Evolutionary conservation across 2,888 invertebrate species (phyloP).

Genomic region (Aethes cnicana): DNA sequence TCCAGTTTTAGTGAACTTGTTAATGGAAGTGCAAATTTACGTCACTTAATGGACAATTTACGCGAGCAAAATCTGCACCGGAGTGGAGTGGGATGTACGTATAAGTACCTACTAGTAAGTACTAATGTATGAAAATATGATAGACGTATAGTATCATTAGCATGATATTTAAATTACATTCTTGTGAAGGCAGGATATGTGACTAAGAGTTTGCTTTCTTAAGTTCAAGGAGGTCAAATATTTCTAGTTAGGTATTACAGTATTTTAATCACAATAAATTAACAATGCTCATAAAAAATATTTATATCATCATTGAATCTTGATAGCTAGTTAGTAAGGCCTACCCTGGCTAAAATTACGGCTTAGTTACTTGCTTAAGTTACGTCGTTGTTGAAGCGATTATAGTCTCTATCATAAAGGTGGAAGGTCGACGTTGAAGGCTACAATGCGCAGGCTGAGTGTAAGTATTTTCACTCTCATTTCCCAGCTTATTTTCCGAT

Average conservation of each 20-base stretch:
- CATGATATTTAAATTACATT: no score
- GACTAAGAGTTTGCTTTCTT: no score
- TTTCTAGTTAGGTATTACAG: no score
- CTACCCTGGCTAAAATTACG: conserved; percentile 21
- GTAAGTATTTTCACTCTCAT: conserved; percentile 30
- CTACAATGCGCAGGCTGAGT: conserved; percentile 10
- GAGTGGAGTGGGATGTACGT: no score
- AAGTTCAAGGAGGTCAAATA: no score
- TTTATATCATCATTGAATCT: no score
- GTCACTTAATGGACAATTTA: background rate
- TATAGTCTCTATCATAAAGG: conserved; percentile 1
- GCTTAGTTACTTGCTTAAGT: conserved; percentile 8
- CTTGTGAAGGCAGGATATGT: no score
- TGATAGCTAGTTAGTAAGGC: conserved; percentile 23
- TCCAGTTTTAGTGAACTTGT: conserved; percentile 12
- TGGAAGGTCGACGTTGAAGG: background rate
- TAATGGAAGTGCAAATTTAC: conserved; percentile 12
- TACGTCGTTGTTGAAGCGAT: background rate
- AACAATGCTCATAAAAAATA: no score
- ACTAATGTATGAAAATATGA: no score
- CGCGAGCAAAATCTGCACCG: background rate
- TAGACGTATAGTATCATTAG: no score
- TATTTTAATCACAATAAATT: no score
- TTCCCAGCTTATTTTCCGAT: conserved; percentile 28
- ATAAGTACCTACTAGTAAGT: no score